Evolutionary conservation across 2,113 vertebrate genomes (phyloP).

Genomic region (Turdus rufiventris): DNA sequence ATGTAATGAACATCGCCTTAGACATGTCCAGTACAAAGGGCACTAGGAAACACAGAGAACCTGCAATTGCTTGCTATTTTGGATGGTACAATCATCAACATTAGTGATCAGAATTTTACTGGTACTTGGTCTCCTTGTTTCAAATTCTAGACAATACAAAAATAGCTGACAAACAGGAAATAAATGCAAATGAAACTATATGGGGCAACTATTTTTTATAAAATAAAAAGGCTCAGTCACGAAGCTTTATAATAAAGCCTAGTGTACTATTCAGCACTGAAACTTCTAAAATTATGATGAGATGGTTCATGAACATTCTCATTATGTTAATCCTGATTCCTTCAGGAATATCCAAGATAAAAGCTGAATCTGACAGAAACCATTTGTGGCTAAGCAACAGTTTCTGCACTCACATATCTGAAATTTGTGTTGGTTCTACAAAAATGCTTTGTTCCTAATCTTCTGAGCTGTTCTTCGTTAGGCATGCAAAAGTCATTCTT

Average conservation of each 20-base stretch:
- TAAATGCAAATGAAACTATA: slow-evolving; percentile 20
- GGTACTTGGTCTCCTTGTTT: not conserved
- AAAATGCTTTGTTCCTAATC: slow-evolving; percentile 60
- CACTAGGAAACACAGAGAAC: not conserved
- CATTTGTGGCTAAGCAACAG: slow-evolving; percentile 54
- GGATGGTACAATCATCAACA: not conserved
- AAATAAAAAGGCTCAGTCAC: slow-evolving; percentile 37
- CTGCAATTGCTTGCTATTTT: not conserved
- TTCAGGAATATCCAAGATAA: slow-evolving; percentile 64
- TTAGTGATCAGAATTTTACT: not conserved
- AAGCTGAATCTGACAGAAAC: slow-evolving; percentile 54
- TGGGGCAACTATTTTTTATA: slow-evolving; percentile 41
- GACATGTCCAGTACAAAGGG: not conserved
- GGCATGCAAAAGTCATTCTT: slow-evolving; percentile 44
- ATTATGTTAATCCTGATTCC: slow-evolving; percentile 70
- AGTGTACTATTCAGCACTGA: slow-evolving; percentile 34
- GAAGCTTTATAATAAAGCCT: slow-evolving; percentile 49
- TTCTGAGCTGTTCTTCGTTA: slow-evolving; percentile 63
- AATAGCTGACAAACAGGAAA: slow-evolving; percentile 18
- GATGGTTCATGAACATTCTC: slow-evolving; percentile 47
- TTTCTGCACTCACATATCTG: slow-evolving; percentile 13
- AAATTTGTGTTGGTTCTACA: slow-evolving; percentile 10
- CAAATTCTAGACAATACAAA: slow-evolving; percentile 25
- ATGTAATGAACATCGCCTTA: not conserved
- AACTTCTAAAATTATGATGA: slow-evolving; percentile 66